Evolutionary conservation across 2,797 vertebrate species (phyloP), one percentile per base, ranked within the genome.

Genomic region (Dryobates pubescens): DNA sequence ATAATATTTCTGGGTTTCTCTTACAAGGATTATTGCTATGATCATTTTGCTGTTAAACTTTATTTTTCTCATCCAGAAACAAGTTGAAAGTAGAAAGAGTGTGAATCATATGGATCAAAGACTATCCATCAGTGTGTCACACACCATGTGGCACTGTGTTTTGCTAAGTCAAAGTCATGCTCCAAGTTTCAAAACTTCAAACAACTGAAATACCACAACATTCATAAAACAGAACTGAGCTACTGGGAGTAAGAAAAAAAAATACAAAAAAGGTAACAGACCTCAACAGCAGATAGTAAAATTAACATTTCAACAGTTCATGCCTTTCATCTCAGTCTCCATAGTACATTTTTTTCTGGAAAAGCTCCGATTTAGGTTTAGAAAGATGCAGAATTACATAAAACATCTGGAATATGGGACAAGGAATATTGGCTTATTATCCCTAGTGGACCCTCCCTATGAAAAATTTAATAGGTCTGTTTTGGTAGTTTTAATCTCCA

Each of bases 251-350:
- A 97, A 96, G 98, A 97, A 97, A 97, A 36, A 36, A 98, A 98
- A 98, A 97, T 92, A 96, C 96, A 97, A 97, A 98, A 98, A 99
- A 99, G 98, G 98, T 99, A 99, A 98, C 98, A 98, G 98, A 98
- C 98, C 98, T 98, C 98, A 97, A 98, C 98, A 98, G 98, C 98
- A 99, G 98, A 99, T 98, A 99, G 99, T 98, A 98, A 99, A 99
- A 99, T 99, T 99, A 99, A 99, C 99, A 99, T 99, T 99, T 99
- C 98, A 99, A 99, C 98, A 99, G 98, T 98, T 99, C 97, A 97
- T 98, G 97, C 98, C 98, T 99, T 99, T 99, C 98, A 99, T 99
- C 98, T 99, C 96, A 89, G 98, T 98, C 98, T 99, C 98, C 95
- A 98, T 93, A 98, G 98, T 98, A 98, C 97, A 97, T 97, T 98